These are phyloP conservation scores for Catharus bicknelli DNA, from an alignment of 2,113 vertebrate species.

Conservation along the genomic window DNA sequence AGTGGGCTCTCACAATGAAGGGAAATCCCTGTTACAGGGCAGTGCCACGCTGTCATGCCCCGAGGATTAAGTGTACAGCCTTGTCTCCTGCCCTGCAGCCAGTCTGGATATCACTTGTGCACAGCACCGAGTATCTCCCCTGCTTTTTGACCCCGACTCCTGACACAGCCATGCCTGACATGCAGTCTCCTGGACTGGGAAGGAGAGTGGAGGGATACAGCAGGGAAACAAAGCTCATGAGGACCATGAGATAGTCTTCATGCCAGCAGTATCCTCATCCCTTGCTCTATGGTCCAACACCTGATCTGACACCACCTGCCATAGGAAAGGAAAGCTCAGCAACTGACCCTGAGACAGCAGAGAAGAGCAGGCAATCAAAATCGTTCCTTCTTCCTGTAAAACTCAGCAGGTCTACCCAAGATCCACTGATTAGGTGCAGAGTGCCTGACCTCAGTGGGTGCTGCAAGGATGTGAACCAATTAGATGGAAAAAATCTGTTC, in stretches of 20 bases:
- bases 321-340: not conserved
- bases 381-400: not conserved
- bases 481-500: not conserved
- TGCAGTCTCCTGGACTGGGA: not conserved
- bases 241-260: not conserved
- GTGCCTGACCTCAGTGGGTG: not conserved
- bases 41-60: not conserved
- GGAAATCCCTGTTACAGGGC: not conserved
- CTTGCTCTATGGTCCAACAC: not conserved
- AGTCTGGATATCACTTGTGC: not conserved
- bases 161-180: not conserved
- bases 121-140: not conserved
- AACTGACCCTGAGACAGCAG: not conserved
- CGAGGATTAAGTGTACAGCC: not conserved
- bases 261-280: not conserved
- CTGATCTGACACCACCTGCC: not conserved
- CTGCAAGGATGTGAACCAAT: not conserved
- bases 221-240: not conserved
- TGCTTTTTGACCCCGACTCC: not conserved
- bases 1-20: not conserved
- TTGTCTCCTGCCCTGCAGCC: not conserved
- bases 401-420: not conserved
- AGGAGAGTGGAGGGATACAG: not conserved
- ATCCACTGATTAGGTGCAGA: not conserved
- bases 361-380: not conserved